phyloP scores from a whole-genome alignment of 1,140 invertebrate genomes.

The Tetramorium simillimum region DNA sequence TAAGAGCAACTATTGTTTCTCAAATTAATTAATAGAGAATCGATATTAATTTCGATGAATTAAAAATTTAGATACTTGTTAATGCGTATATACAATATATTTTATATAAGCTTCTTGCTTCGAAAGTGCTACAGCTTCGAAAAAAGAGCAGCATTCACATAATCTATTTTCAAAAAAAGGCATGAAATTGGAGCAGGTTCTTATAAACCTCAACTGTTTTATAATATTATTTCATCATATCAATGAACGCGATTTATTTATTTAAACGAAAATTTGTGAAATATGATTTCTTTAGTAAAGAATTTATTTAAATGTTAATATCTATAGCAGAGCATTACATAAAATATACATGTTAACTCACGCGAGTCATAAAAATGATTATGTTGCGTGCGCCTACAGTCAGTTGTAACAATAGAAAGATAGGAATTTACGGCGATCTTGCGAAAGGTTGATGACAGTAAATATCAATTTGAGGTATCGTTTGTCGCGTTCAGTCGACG shows the following conservation, averaged over 20 bases:
- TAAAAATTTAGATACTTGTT: not conserved
- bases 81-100: not conserved
- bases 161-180: not conserved
- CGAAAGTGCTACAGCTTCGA: not conserved
- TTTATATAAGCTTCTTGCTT: not conserved
- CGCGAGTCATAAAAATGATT: not conserved
- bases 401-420: constrained; percentile 1
- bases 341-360: not conserved
- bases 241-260: not conserved
- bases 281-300: not conserved
- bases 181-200: not conserved
- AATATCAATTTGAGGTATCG: constrained; percentile 1
- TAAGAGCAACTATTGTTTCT: not conserved
- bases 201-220: not conserved
- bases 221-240: not conserved
- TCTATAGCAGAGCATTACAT: not conserved
- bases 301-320: not conserved
- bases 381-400: not conserved
- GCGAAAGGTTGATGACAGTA: constrained; percentile 5
- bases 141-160: not conserved
- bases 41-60: not conserved
- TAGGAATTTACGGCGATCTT: constrained; percentile 3
- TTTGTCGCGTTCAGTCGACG: constrained; percentile 11
- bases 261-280: not conserved
- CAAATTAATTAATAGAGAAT: not conserved